A percentile compares a stretch with the other conserved stretches of the same genome.
Evolutionary conservation across 2,797 vertebrate species (phyloP).

Genomic region (Acrossocheilus wenchowensis): DNA sequence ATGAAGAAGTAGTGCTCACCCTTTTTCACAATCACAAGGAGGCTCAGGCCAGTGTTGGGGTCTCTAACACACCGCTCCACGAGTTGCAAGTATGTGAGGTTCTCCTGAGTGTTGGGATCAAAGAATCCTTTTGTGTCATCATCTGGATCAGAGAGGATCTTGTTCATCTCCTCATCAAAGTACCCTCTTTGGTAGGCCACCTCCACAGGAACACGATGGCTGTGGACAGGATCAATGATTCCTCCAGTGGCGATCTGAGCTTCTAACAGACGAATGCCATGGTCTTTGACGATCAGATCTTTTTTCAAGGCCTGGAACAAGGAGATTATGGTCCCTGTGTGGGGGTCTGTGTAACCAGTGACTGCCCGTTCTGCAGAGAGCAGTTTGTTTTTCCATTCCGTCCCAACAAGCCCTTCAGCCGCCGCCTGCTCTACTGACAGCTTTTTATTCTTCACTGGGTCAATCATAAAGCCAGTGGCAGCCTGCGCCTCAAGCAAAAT

Average conservation of each 20-base stretch:
- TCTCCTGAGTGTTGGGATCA: conserved; percentile 84
- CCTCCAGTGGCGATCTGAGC: conserved; percentile 89
- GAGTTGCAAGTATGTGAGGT: conserved; percentile 83
- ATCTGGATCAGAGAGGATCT: conserved; percentile 71
- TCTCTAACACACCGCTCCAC: conserved; percentile 77
- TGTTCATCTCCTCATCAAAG: conserved; percentile 79
- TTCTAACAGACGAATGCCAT: conserved; percentile 84
- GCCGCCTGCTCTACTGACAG: conserved; percentile 68
- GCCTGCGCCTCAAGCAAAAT: conserved; percentile 78
- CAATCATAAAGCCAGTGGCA: conserved; percentile 68
- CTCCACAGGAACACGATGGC: conserved; percentile 79
- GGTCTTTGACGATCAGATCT: conserved; percentile 81
- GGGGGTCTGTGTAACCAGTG: conserved; percentile 86
- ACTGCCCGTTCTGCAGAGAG: conserved; percentile 82
- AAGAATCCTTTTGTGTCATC: conserved; percentile 85
- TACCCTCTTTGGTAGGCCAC: conserved; percentile 78
- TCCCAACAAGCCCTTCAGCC: conserved; percentile 75
- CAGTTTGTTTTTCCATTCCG: conserved; percentile 83
- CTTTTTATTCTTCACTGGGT: conserved; percentile 61
- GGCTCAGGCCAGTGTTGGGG: conserved; percentile 60
- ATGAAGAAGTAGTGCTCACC: conserved; percentile 80
- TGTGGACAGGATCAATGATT: conserved; percentile 78
- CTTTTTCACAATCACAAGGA: conserved; percentile 73
- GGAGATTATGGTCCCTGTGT: conserved; percentile 79
- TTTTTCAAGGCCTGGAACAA: conserved; percentile 88